phyloP scores from a whole-genome alignment of 1,140 invertebrate species.

The Lepidurus packardi region DNA sequence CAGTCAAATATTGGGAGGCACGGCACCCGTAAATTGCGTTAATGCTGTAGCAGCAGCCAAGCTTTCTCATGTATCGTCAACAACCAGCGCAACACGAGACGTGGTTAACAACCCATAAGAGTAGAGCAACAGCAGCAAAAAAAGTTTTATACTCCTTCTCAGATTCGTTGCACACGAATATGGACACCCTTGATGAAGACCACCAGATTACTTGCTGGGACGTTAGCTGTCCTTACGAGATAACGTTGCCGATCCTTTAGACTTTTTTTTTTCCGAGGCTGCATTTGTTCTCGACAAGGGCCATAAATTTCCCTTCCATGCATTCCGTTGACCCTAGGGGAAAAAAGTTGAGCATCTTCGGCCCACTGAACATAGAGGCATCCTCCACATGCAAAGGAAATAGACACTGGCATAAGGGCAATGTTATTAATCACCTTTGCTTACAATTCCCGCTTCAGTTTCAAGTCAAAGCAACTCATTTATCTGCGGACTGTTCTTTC shows the following conservation, averaged over 20 bases:
- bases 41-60: not conserved
- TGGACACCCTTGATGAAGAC: not conserved
- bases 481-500: not conserved
- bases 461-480: not conserved
- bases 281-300: constrained; percentile 3
- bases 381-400: not conserved
- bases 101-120: not conserved
- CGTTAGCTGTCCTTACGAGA: not conserved
- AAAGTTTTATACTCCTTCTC: not conserved
- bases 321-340: not conserved
- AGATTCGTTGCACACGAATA: not conserved
- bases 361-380: not conserved
- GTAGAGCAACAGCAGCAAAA: not conserved
- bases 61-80: not conserved
- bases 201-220: not conserved
- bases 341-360: not conserved
- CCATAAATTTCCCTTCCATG: not conserved
- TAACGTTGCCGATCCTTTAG: not conserved
- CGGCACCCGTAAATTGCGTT: constrained; percentile 12
- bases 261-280: not conserved
- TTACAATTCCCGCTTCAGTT: constrained; percentile 5
- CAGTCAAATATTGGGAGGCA: not conserved
- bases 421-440: not conserved
- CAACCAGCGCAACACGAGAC: constrained; percentile 7
- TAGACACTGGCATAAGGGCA: not conserved